Evolutionary conservation across 35 echinoderm and acorn worm species (phyloP).

Genomic region (Ophioderma brevispina): DNA sequence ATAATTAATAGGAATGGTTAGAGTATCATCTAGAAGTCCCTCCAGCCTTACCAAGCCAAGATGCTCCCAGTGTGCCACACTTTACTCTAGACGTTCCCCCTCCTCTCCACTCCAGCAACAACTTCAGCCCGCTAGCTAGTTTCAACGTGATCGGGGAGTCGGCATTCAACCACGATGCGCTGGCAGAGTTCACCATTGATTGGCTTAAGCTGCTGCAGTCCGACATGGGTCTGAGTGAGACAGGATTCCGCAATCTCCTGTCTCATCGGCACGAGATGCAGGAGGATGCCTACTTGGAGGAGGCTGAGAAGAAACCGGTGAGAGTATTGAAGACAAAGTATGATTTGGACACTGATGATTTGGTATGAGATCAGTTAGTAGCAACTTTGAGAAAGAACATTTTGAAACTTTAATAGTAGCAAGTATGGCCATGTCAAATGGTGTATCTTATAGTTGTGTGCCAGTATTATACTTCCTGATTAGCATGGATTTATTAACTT

Average conservation of each 20-base stretch:
- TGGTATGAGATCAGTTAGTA: constrained; percentile 51
- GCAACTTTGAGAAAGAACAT: not conserved
- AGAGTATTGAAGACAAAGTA: constrained; percentile 68
- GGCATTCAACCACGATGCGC: constrained; percentile 46
- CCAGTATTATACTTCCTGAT: too few relatives aligned
- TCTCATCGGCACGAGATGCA: constrained; percentile 96
- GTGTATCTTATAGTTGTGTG: too few relatives aligned
- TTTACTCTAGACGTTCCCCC: not conserved
- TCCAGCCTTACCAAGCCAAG: constrained; percentile 43
- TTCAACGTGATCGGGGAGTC: constrained; percentile 50
- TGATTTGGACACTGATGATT: constrained; percentile 75
- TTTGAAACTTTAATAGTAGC: not conserved
- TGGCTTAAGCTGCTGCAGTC: constrained; percentile 70
- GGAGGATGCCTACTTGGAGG: constrained; percentile 80
- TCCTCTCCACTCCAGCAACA: not conserved
- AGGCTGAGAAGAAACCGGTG: constrained; percentile 80
- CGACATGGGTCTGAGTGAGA: constrained; percentile 83
- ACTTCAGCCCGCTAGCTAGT: constrained; percentile 55
- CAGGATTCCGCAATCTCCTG: constrained; percentile 76
- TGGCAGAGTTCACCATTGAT: constrained; percentile 58
- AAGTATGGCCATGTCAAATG: too few relatives aligned
- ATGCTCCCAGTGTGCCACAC: constrained; percentile 18
- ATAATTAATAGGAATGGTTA: constrained; percentile 87
- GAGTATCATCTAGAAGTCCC: constrained; percentile 80
- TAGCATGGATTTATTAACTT: too few relatives aligned